Evolutionary conservation across 2,113 vertebrate species (phyloP).

Genomic region (Theristicus caerulescens): DNA sequence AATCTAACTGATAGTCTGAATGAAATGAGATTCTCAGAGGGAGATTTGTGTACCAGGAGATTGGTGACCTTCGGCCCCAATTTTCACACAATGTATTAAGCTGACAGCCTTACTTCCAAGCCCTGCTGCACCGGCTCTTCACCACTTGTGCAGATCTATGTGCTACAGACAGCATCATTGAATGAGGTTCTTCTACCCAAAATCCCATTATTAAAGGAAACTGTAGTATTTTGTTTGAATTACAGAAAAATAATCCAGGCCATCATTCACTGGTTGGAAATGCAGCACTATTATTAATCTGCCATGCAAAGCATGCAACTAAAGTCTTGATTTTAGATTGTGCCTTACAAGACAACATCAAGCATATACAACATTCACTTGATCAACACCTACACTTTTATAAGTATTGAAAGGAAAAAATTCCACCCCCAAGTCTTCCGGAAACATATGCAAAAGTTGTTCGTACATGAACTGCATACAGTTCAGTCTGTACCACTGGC

Average conservation of each 20-base stretch:
- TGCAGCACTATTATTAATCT: background rate
- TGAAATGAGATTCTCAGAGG: conserved; percentile 85
- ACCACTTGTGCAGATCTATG: conserved; percentile 22
- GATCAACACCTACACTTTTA: background rate
- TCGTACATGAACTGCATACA: no score
- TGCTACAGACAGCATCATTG: background rate
- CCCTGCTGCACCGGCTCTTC: conserved; percentile 53
- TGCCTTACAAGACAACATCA: background rate
- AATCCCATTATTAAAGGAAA: conserved; percentile 24
- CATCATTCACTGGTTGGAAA: background rate
- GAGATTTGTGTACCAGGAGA: conserved; percentile 80
- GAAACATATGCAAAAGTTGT: background rate
- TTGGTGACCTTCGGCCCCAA: conserved; percentile 78
- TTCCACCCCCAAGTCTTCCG: background rate
- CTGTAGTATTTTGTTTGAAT: conserved; percentile 19
- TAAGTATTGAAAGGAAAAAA: background rate
- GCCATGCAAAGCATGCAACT: background rate
- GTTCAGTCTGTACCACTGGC: background rate
- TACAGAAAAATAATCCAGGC: background rate
- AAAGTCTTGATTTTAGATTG: background rate
- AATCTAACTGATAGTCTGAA: conserved; percentile 87
- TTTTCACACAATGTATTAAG: conserved; percentile 82
- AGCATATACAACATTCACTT: background rate
- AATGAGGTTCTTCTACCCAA: conserved; percentile 37
- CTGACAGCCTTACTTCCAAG: conserved; percentile 71